phyloP scores from a whole-genome alignment of 2,888 invertebrate species.

The Melinaea menophilus region DNA sequence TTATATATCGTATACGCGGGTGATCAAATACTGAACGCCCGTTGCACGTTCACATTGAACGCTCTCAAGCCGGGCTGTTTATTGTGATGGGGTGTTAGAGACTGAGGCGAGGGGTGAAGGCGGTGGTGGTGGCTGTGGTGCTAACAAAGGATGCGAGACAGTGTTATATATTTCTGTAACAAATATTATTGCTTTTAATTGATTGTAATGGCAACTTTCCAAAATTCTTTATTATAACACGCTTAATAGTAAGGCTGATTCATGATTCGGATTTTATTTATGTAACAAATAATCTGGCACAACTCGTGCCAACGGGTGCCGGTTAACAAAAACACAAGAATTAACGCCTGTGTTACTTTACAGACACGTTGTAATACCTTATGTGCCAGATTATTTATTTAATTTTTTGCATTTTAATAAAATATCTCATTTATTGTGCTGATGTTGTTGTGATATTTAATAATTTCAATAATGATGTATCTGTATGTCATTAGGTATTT shows the following conservation, averaged over 20 bases:
- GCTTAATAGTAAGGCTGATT: conserved; percentile 22
- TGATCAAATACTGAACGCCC: not conserved
- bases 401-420: not conserved
- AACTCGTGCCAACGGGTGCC: not conserved
- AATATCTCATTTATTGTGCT: conserved; percentile 4
- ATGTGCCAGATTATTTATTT: conserved; percentile 4
- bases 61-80: not conserved
- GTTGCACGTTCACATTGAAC: not conserved
- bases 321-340: not conserved
- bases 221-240: conserved; percentile 14
- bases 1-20: conserved; percentile 22
- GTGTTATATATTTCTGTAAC: conserved; percentile 2
- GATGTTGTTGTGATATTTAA: conserved; percentile 45
- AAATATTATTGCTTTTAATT: conserved; percentile 1
- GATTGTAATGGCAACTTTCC: not conserved
- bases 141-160: not conserved
- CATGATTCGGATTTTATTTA: conserved; percentile 1
- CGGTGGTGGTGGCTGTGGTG: not conserved
- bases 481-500: conserved; percentile 55
- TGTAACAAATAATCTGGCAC: not conserved
- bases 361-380: not conserved
- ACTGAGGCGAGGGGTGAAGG: not conserved
- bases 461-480: conserved; percentile 68
- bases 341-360: not conserved
- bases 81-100: conserved; percentile 1